Percentiles rank a stretch among this genome's conserved stretches.
Evolutionary conservation across 2,113 vertebrate genomes (phyloP).

Genomic region (Herpetotheres cachinnans): DNA sequence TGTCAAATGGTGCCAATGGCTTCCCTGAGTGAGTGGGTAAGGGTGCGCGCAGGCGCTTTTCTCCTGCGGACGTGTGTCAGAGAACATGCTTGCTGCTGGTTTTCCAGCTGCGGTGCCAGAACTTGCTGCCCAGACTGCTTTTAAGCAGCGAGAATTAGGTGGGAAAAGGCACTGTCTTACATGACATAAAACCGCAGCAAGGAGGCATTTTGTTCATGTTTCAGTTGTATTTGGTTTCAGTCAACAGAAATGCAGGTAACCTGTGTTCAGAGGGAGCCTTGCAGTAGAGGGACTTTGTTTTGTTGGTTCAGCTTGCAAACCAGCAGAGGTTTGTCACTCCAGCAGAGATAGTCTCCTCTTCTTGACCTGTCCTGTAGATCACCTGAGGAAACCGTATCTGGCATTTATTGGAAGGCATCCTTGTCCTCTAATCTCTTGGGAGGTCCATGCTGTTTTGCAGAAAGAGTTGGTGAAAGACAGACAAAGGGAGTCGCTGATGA

Average conservation of each 20-base stretch:
- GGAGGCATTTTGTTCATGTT: neutral
- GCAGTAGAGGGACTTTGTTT: neutral
- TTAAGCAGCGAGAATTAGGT: neutral
- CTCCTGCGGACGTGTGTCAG: accelerated
- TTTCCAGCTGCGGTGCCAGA: neutral
- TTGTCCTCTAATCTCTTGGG: neutral
- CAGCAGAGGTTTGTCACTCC: neutral
- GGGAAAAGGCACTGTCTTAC: neutral
- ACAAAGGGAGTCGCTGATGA: neutral
- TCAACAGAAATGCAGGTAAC: neutral
- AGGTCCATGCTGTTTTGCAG: neutral
- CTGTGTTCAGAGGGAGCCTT: neutral
- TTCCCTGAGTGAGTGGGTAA: neutral
- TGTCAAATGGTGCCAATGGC: neutral
- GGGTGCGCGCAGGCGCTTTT: accelerated
- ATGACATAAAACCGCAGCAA: neutral
- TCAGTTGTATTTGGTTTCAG: neutral
- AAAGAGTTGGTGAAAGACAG: neutral
- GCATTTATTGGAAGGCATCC: neutral
- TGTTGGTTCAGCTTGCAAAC: neutral
- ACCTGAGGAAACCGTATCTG: neutral
- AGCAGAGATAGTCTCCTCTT: neutral
- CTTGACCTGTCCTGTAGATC: neutral
- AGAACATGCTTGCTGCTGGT: neutral
- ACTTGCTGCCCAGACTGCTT: neutral